Base-by-base conservation (phyloP, 2,888 invertebrate genomes). In the Willowsia nigromaculata region DNA sequence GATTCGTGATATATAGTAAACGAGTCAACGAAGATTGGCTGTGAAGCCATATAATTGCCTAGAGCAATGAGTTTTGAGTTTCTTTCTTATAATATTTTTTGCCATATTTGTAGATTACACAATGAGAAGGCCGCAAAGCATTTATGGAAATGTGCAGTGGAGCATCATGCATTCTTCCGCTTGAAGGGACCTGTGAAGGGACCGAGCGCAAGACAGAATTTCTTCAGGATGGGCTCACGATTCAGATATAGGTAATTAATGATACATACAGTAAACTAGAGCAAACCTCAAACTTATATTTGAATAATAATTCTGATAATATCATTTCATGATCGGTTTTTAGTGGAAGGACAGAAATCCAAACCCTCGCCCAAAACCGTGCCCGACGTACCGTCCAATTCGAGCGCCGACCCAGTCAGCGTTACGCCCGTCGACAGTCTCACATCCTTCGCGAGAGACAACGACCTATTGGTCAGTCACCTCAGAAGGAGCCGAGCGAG, bases 91-190 rank as follows among this genome's bases (percentile, higher is more conserved):
- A n/a, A n/a, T n/a, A n/a, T n/a, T n/a, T n/a, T n/a, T n/a, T n/a
- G n/a, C n/a, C 25, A 33, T 68, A 7, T 68, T 2, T 37, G 22
- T 91, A 95, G 96, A 88, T 95, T 99, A 92, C 97, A 97, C 93
- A 99, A 99, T 94, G 98, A 99, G 94, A 99, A 99, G 94, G 99
- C 99, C 0, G 99, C 99, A 94, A 99, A 99, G 94, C 99, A 99
- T 94, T 95, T 99, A 91, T 99, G 99, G 99, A 99, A 99, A 94
- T 99, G 99, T 95, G 99, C 99, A 33, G 98, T 99, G 0, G 99
- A 99, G 94, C 99, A 99, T 95, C 99, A 99, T 95, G 98, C 99
- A 0, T 99, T 99, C 95, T 99, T 99, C 95, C 96, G 99, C 91
- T 95, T 99, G 84, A 96, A 97, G 76, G 97, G 97, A 47, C 97